These are phyloP conservation scores for Heterochromis multidens DNA, from an alignment of 2,113 vertebrate genomes.

Conservation along the genomic window DNA sequence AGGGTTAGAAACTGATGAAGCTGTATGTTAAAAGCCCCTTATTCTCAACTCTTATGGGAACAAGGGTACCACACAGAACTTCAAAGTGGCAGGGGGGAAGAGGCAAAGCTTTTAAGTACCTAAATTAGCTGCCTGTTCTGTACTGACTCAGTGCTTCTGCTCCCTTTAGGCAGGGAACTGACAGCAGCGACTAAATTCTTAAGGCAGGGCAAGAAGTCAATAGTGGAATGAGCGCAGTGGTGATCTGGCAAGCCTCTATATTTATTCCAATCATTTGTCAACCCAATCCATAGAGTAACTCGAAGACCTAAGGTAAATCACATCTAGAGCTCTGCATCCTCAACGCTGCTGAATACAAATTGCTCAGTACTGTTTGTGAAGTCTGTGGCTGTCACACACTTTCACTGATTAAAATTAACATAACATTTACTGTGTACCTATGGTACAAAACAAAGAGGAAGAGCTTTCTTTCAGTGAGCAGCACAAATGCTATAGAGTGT, in stretches of 20 bases:
- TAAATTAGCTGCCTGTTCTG: slow-evolving; percentile 49
- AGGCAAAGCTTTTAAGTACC: slow-evolving; percentile 53
- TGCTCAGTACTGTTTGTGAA: slow-evolving; percentile 5
- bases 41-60: slow-evolving; percentile 16
- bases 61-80: slow-evolving; percentile 19
- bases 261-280: slow-evolving; percentile 20
- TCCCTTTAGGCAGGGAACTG: slow-evolving; percentile 25
- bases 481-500: background rate
- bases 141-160: slow-evolving; percentile 30
- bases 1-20: slow-evolving; percentile 26
- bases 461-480: background rate
- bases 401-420: background rate
- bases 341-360: slow-evolving; percentile 8
- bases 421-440: background rate
- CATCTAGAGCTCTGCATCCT: background rate
- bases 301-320: slow-evolving; percentile 3
- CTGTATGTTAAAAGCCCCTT: slow-evolving; percentile 7
- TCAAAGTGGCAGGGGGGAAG: slow-evolving; percentile 12
- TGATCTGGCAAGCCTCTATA: slow-evolving; percentile 21
- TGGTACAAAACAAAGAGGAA: background rate
- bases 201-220: slow-evolving; percentile 27
- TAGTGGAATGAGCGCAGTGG: background rate
- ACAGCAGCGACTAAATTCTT: slow-evolving; percentile 37
- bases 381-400: background rate
- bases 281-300: background rate